A percentile compares a stretch with the other conserved stretches of the same genome.
Conservation (phyloP, 2,797 vertebrate genomes). For the Centroberyx gerrardi region DNA sequence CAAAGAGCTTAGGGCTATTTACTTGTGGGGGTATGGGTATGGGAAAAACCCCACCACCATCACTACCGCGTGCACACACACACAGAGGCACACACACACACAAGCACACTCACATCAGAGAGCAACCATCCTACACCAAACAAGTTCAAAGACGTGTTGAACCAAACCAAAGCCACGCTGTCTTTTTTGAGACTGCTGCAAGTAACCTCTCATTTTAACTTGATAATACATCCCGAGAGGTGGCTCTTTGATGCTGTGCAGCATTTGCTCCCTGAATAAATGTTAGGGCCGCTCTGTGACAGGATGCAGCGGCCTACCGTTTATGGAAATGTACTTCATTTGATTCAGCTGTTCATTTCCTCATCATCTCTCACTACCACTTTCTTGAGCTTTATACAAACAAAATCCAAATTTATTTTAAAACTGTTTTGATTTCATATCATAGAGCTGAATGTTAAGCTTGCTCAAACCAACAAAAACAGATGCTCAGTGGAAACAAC, state of each 20-base stretch:
- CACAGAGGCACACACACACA: background rate
- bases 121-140: slow-evolving; percentile 32
- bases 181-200: slow-evolving; percentile 16
- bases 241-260: slow-evolving; percentile 39
- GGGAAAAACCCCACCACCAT: background rate
- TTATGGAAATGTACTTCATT: slow-evolving; percentile 17
- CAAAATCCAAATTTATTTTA: slow-evolving; percentile 1
- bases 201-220: slow-evolving; percentile 35
- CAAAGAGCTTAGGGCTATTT: slow-evolving; percentile 33
- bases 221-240: slow-evolving; percentile 34
- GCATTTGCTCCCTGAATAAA: slow-evolving; percentile 26
- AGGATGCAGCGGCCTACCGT: slow-evolving; percentile 5
- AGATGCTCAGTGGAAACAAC: slow-evolving; percentile 1
- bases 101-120: slow-evolving; percentile 9
- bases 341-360: slow-evolving; percentile 3
- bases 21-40: slow-evolving; percentile 16
- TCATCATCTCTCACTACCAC: background rate
- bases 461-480: background rate
- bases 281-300: slow-evolving; percentile 14
- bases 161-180: slow-evolving; percentile 41
- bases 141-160: slow-evolving; percentile 35
- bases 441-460: too few species aligned
- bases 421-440: background rate
- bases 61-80: background rate
- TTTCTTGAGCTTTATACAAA: background rate